A percentile compares a stretch with the other conserved stretches of the same genome.
phyloP scores from a whole-genome alignment of 2,888 invertebrate genomes.

The Leptopilina myrica region DNA sequence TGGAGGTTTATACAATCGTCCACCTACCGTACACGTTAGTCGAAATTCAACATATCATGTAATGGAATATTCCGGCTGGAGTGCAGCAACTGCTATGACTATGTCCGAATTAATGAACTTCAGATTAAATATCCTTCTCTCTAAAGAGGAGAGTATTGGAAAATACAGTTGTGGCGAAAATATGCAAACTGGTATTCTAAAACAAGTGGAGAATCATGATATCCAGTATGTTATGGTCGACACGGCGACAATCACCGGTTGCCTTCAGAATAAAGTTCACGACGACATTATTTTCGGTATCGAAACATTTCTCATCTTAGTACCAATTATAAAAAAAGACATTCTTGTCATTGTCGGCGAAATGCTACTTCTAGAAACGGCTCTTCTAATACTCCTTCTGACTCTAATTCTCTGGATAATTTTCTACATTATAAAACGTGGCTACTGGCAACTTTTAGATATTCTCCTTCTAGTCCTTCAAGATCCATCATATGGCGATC shows the following conservation, averaged over 20 bases:
- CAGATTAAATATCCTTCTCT: background rate
- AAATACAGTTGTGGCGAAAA: background rate
- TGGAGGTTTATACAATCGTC: conserved; percentile 3
- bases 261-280: background rate
- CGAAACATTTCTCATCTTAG: background rate
- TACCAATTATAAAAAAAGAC: background rate
- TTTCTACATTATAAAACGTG: background rate
- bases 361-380: background rate
- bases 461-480: background rate
- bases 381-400: background rate
- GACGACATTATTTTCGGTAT: conserved; percentile 5
- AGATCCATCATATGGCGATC: background rate
- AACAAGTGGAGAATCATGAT: background rate
- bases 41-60: background rate
- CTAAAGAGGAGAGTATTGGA: background rate
- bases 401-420: background rate
- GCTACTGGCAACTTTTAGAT: background rate
- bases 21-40: background rate
- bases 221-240: background rate
- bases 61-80: background rate
- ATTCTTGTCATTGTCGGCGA: background rate
- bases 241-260: background rate
- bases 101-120: background rate
- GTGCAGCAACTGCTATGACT: background rate
- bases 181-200: background rate